Percentiles rank a stretch among this genome's conserved stretches.
phyloP scores from a whole-genome alignment of 2,888 invertebrate genomes.

The Orthonevra nobilis region DNA sequence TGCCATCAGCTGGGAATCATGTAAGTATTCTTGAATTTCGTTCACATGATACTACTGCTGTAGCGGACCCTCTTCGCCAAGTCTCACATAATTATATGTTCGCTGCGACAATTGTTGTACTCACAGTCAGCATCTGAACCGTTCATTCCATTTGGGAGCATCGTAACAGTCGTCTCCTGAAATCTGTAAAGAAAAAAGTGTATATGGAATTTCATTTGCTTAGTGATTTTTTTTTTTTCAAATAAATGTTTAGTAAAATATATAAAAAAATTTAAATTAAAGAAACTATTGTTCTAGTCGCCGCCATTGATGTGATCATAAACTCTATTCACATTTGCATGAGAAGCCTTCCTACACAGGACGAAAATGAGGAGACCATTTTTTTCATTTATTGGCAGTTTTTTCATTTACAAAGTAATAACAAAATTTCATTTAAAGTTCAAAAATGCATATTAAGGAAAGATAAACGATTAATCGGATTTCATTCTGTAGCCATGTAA shows the following conservation, averaged over 20 bases:
- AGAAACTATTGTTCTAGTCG: no score
- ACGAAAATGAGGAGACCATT: no score
- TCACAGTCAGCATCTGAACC: constrained; percentile 62
- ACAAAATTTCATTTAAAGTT: no score
- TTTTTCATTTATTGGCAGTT: no score
- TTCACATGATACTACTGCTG: constrained; percentile 18
- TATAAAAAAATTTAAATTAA: not conserved
- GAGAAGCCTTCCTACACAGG: not conserved
- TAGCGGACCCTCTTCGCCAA: not conserved
- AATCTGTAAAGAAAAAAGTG: constrained; percentile 45
- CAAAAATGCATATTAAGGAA: no score
- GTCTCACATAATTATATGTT: constrained; percentile 44
- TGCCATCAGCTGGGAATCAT: not conserved
- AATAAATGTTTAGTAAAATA: no score
- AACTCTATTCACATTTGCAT: no score
- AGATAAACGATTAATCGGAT: no score
- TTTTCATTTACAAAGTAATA: no score
- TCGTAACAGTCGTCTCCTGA: constrained; percentile 76
- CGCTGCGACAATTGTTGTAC: constrained; percentile 47
- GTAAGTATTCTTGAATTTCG: not conserved
- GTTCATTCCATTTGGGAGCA: constrained; percentile 74
- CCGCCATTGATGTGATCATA: no score
- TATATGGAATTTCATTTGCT: not conserved
- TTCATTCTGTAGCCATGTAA: no score
- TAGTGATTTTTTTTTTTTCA: no score